phyloP scores from a whole-genome alignment of 53 echinoderm and acorn worm genomes.

The Apostichopus leukothele region DNA sequence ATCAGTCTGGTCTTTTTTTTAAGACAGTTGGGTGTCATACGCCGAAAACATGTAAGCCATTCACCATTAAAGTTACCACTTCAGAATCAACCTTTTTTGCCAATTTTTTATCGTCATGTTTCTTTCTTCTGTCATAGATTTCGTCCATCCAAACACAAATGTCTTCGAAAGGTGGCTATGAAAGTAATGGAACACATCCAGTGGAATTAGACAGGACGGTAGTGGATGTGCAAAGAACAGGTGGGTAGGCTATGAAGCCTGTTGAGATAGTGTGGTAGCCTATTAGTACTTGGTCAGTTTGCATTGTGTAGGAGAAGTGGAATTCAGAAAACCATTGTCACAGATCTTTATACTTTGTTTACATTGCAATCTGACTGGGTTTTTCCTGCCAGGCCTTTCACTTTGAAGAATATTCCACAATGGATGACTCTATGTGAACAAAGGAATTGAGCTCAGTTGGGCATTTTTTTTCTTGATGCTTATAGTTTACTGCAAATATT shows the following conservation, averaged over 20 bases:
- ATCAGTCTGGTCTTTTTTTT: no score
- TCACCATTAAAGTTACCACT: no score
- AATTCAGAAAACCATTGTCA: conserved; percentile 1
- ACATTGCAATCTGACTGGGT: not conserved
- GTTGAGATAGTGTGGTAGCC: not conserved
- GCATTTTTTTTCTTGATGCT: no score
- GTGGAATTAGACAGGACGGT: conserved; percentile 63
- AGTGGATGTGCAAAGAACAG: conserved; percentile 80
- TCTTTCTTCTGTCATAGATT: conserved; percentile 54
- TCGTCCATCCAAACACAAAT: conserved; percentile 94
- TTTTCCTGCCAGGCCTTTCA: no score
- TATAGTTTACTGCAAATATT: no score
- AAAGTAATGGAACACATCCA: conserved; percentile 53
- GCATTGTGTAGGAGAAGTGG: conserved; percentile 8
- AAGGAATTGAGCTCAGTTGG: no score
- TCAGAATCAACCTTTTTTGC: no score
- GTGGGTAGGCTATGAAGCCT: conserved; percentile 21
- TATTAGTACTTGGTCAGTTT: not conserved
- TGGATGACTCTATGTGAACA: no score
- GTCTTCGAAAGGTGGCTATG: conserved; percentile 98
- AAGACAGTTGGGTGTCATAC: no score
- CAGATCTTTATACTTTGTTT: conserved; percentile 13
- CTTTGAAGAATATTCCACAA: no score
- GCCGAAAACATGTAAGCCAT: no score
- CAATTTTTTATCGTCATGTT: no score